These are phyloP conservation scores for Drosophila diplacantha DNA, from an alignment of 2,888 invertebrate genomes.

Conservation along the genomic window DNA sequence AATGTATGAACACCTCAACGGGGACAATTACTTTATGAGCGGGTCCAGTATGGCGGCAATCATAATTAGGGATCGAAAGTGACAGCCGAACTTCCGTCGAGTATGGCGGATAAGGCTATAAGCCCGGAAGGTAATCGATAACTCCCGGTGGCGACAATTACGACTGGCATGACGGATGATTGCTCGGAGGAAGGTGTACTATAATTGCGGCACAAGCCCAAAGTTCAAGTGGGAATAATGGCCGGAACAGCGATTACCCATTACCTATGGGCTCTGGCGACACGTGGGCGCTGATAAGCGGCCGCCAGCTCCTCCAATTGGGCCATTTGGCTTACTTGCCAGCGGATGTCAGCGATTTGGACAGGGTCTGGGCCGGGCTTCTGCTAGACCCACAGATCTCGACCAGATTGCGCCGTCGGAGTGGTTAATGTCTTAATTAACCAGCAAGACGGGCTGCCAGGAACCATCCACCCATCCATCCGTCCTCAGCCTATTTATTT, in stretches of 20 bases:
- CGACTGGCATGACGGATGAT: conserved; percentile 38
- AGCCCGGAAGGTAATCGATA: conserved; percentile 29
- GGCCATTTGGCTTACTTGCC: conserved; percentile 17
- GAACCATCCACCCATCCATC: background rate
- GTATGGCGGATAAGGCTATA: conserved; percentile 16
- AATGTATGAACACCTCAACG: conserved; percentile 21
- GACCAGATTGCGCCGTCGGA: conserved; percentile 38
- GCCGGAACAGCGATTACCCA: conserved; percentile 64
- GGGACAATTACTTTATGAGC: conserved; percentile 49
- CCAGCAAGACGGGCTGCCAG: conserved; percentile 44
- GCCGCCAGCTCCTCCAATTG: conserved; percentile 25
- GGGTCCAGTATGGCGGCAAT: conserved; percentile 48
- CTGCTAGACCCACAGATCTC: conserved; percentile 29
- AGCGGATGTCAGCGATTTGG: conserved; percentile 74
- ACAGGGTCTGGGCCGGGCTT: conserved; percentile 25
- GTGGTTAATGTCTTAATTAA: conserved; percentile 71
- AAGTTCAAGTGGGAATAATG: conserved; percentile 51
- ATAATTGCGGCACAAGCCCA: conserved; percentile 54
- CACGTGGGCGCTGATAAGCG: conserved; percentile 70
- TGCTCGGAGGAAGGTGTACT: conserved; percentile 53
- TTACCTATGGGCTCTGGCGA: conserved; percentile 48
- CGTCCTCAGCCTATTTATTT: conserved; percentile 20
- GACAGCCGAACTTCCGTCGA: conserved; percentile 61
- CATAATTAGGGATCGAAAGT: conserved; percentile 66
- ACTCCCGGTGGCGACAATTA: conserved; percentile 45